A percentile compares a stretch with the other conserved stretches of the same genome.
Conservation (phyloP, 2,888 invertebrate genomes). For the Drosophila paramelanica region DNA sequence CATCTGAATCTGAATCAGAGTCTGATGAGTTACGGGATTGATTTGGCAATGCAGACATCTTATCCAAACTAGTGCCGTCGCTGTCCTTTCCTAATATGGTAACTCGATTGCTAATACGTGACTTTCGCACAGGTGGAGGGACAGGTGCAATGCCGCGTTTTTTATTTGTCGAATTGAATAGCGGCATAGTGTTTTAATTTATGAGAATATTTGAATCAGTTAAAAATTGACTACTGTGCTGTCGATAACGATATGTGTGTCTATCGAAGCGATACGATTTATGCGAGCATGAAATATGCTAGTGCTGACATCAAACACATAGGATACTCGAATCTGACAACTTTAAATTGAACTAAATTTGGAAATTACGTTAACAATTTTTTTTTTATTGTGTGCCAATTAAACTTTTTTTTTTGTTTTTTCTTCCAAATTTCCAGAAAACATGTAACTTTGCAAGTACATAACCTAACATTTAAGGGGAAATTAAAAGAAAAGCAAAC, state of each 20-base stretch:
- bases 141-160: background rate
- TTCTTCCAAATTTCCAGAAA: slow-evolving; percentile 1
- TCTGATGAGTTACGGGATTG: background rate
- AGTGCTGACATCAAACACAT: background rate
- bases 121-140: background rate
- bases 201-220: background rate
- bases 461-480: slow-evolving; percentile 8
- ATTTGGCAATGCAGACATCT: background rate
- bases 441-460: background rate
- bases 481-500: slow-evolving; percentile 7
- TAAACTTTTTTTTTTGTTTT: slow-evolving; percentile 10
- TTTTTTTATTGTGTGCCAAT: slow-evolving; percentile 10
- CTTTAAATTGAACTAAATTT: background rate
- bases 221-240: slow-evolving; percentile 7
- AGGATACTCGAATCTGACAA: background rate
- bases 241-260: background rate
- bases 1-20: slow-evolving; percentile 29
- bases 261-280: background rate
- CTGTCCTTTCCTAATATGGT: background rate
- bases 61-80: background rate
- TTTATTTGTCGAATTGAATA: slow-evolving; percentile 2
- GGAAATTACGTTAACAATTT: slow-evolving; percentile 1
- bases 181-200: slow-evolving; percentile 25
- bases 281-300: background rate
- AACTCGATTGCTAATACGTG: background rate